Evolutionary conservation across 30 jellyfish, hydroid and myxozoan genomes (phyloP).

Genomic region (Aurelia aurita): DNA sequence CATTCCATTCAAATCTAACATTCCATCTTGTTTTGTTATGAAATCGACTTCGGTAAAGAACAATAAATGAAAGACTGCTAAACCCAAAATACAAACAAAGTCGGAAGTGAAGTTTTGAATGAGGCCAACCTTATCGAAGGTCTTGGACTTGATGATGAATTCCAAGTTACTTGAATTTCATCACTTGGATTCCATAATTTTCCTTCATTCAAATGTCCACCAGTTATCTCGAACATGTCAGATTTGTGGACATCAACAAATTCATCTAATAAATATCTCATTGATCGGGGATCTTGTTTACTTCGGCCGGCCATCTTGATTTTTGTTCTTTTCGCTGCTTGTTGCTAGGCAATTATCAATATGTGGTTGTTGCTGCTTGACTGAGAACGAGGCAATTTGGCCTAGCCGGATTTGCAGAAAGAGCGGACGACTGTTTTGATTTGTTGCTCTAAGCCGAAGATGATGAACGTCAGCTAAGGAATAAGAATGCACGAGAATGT

Average conservation of each 20-base stretch:
- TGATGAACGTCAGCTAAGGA: no score
- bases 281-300: conserved; percentile 6
- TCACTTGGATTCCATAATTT: conserved; percentile 65
- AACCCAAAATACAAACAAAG: no score
- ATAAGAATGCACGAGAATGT: no score
- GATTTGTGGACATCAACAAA: conserved; percentile 72
- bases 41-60: no score
- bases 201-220: conserved; percentile 83
- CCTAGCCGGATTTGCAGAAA: background rate
- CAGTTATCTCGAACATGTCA: conserved; percentile 67
- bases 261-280: conserved; percentile 49
- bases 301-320: conserved; percentile 55
- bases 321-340: conserved; percentile 11
- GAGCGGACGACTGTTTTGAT: background rate
- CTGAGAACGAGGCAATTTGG: conserved; percentile 10
- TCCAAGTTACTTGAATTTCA: conserved; percentile 63
- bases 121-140: conserved; percentile 38
- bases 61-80: no score
- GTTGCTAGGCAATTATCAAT: conserved; percentile 36
- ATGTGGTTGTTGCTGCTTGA: conserved; percentile 33
- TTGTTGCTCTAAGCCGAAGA: no score
- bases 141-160: conserved; percentile 52
- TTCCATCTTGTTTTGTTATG: no score
- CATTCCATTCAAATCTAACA: no score
- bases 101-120: no score